Evolutionary conservation across 2,797 vertebrate genomes (phyloP).

Genomic region (Peromyscus melanophrys): DNA sequence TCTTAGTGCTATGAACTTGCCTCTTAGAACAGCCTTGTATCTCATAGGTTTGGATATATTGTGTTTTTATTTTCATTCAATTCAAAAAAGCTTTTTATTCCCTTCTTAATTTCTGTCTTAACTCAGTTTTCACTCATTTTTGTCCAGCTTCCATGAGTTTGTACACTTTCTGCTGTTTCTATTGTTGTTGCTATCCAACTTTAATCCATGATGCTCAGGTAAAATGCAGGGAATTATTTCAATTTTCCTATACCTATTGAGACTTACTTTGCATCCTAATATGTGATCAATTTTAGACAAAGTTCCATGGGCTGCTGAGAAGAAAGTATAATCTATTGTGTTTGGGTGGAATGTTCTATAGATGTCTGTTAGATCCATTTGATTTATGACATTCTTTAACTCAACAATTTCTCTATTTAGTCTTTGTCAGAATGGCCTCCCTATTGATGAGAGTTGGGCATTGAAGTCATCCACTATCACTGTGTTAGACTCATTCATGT

Average conservation of each 20-base stretch:
- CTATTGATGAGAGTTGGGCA: not conserved
- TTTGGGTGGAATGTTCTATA: not conserved
- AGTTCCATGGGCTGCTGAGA: not conserved
- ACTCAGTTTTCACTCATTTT: not conserved
- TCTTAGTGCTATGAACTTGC: not conserved
- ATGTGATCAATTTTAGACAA: not conserved
- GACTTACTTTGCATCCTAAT: not conserved
- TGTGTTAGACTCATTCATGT: not conserved
- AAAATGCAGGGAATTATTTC: not conserved
- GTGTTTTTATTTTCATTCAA: not conserved
- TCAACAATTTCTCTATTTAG: not conserved
- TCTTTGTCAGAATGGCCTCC: not conserved
- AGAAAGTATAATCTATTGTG: not conserved
- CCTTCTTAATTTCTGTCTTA: not conserved
- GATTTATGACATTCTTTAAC: not conserved
- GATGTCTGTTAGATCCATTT: not conserved
- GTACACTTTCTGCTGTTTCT: not conserved
- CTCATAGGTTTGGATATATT: not conserved
- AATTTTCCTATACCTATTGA: not conserved
- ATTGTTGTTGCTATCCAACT: not conserved
- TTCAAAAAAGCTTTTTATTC: not conserved
- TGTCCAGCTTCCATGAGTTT: not conserved
- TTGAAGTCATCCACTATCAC: not conserved
- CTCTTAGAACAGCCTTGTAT: not conserved
- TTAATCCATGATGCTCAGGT: not conserved